Percentiles rank a stretch among this genome's conserved stretches.
Evolutionary conservation across 2,888 invertebrate species (phyloP).

Genomic region (Scelioninae gen. 2): DNA sequence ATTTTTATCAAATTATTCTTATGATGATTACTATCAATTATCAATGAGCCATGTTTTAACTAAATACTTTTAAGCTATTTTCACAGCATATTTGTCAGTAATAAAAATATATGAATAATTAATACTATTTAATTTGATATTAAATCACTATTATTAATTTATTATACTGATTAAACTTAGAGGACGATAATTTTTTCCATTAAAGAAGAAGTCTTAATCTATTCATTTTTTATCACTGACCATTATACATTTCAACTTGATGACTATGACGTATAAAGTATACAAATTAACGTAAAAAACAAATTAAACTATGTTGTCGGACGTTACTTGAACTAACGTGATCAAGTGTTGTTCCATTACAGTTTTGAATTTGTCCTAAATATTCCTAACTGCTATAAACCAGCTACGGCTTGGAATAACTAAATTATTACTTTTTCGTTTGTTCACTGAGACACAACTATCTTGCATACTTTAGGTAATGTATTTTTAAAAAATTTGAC

Average conservation of each 20-base stretch:
- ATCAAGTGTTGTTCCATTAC: slow-evolving; percentile 21
- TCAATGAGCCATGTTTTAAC: slow-evolving; percentile 18
- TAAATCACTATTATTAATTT: too few species aligned
- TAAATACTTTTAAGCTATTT: slow-evolving; percentile 36
- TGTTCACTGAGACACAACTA: slow-evolving; percentile 20
- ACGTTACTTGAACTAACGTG: slow-evolving; percentile 61
- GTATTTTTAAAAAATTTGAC: too few species aligned
- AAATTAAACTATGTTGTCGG: slow-evolving; percentile 55
- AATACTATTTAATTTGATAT: too few species aligned
- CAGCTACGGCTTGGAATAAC: slow-evolving; percentile 46
- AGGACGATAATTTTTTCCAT: too few species aligned
- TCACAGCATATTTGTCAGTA: slow-evolving; percentile 60
- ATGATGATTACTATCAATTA: slow-evolving; percentile 19
- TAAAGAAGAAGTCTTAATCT: slow-evolving; percentile 4
- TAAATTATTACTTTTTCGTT: slow-evolving; percentile 30
- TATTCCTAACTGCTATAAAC: slow-evolving; percentile 20
- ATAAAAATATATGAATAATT: slow-evolving; percentile 62
- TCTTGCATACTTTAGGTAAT: slow-evolving; percentile 10
- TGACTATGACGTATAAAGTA: slow-evolving; percentile 71
- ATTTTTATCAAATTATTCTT: slow-evolving; percentile 22
- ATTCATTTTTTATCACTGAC: slow-evolving; percentile 62
- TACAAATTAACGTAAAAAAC: slow-evolving; percentile 69
- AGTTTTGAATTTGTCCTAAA: slow-evolving; percentile 30
- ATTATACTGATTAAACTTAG: too few species aligned
- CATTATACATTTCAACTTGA: slow-evolving; percentile 64